Conservation (phyloP, 2,888 invertebrate genomes). For the Nymphalis polychloros region DNA sequence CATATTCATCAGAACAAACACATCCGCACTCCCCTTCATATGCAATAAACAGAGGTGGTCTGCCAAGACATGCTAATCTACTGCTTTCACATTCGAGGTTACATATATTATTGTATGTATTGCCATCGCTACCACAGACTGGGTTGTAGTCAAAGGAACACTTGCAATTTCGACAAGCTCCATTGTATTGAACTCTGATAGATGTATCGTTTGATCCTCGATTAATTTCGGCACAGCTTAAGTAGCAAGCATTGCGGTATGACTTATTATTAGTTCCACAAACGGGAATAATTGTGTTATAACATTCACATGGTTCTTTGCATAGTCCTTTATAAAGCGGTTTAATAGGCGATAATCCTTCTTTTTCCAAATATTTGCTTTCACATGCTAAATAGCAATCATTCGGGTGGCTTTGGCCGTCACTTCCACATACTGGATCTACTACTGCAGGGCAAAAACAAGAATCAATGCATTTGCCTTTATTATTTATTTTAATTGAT, state of each 20-base stretch:
- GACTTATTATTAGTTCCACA: conserved; percentile 37
- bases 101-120: conserved; percentile 49
- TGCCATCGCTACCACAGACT: conserved; percentile 48
- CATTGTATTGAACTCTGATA: conserved; percentile 39
- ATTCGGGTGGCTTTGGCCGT: conserved; percentile 39
- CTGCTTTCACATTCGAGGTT: conserved; percentile 47
- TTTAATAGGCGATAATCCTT: conserved; percentile 27
- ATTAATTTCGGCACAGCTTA: conserved; percentile 34
- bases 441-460: conserved; percentile 31
- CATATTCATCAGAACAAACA: conserved; percentile 28
- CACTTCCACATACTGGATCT: conserved; percentile 39
- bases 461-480: conserved; percentile 27
- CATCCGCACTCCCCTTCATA: conserved; percentile 37
- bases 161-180: conserved; percentile 34
- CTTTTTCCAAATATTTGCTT: conserved; percentile 24
- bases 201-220: conserved; percentile 3
- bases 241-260: conserved; percentile 36
- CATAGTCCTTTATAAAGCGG: conserved; percentile 23
- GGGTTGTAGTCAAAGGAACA: conserved; percentile 33
- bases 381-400: conserved; percentile 35
- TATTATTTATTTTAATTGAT: conserved; percentile 11
- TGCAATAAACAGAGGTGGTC: conserved; percentile 27
- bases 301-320: conserved; percentile 33
- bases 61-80: conserved; percentile 39
- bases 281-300: conserved; percentile 30